Conservation (phyloP, 2,888 invertebrate species). For the Trimorus sp. region DNA sequence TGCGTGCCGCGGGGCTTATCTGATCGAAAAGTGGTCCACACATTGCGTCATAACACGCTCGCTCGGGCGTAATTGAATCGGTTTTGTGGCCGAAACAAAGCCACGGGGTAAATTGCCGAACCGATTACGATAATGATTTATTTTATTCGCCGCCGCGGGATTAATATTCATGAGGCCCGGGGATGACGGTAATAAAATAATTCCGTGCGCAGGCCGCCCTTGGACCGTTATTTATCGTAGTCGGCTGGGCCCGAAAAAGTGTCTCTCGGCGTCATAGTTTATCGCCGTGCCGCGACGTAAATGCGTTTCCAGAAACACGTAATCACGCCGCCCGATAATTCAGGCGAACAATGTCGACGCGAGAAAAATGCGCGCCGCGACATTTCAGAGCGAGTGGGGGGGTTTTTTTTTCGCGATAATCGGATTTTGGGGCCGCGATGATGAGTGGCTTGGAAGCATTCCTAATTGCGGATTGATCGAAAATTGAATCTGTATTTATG, state of each 20-base stretch:
- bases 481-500: conserved; percentile 63
- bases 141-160: conserved; percentile 12
- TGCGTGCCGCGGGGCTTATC: conserved; percentile 44
- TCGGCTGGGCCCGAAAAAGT: conserved; percentile 20
- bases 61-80: conserved; percentile 42
- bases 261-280: conserved; percentile 36
- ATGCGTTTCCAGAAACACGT: not conserved
- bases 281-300: conserved; percentile 16
- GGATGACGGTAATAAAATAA: conserved; percentile 41
- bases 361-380: too few species aligned
- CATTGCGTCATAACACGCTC: conserved; percentile 50
- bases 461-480: not conserved
- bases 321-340: too few species aligned
- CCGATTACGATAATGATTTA: conserved; percentile 47
- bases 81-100: conserved; percentile 34
- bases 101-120: not conserved
- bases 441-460: too few species aligned
- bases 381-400: not conserved
- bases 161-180: conserved; percentile 46
- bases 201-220: conserved; percentile 38
- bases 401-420: not conserved
- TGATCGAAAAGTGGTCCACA: conserved; percentile 44
- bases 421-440: too few species aligned
- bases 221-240: conserved; percentile 35
- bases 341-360: too few species aligned